Evolutionary conservation across 2,113 vertebrate species (phyloP).

Genomic region (Brachionichthys hirsutus): DNA sequence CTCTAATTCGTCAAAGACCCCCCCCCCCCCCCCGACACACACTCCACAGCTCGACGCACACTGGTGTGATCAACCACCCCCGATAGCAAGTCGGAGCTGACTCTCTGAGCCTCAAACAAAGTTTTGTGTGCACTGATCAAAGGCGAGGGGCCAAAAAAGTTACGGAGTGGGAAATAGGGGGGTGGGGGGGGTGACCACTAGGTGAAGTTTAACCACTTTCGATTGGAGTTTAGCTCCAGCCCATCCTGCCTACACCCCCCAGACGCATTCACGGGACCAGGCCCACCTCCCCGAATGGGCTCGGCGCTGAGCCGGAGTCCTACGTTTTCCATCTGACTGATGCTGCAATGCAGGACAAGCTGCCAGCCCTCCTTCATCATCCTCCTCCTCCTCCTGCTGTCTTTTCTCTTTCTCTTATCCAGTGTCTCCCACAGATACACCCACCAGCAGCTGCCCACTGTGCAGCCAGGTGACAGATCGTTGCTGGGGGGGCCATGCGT

Average conservation of each 20-base stretch:
- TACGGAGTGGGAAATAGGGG: conserved; percentile 28
- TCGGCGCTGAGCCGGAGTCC: conserved; percentile 57
- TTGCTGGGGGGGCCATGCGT: conserved; percentile 20
- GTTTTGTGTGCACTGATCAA: conserved; percentile 75
- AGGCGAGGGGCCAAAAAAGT: conserved; percentile 52
- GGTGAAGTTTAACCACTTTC: conserved; percentile 71
- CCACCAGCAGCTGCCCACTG: conserved; percentile 40
- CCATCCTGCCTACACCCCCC: conserved; percentile 72
- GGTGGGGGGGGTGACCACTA: conserved; percentile 58
- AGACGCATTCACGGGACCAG: conserved; percentile 51
- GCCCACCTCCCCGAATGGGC: conserved; percentile 61
- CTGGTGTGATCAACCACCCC: conserved; percentile 69
- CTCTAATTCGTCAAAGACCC: conserved; percentile 36
- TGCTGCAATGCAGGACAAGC: conserved; percentile 58
- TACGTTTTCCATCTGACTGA: conserved; percentile 67
- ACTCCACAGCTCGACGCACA: conserved; percentile 30
- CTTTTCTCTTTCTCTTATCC: conserved; percentile 57
- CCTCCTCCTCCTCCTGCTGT: conserved; percentile 53
- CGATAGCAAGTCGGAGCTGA: conserved; percentile 54
- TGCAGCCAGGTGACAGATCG: conserved; percentile 55
- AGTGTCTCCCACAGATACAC: conserved; percentile 42
- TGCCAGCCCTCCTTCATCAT: conserved; percentile 51
- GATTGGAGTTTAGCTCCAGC: conserved; percentile 77
- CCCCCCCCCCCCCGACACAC: conserved; percentile 17
- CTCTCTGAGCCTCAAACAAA: conserved; percentile 76